Evolutionary conservation across 2,888 invertebrate genomes (phyloP), one percentile per base, ranked within the genome.

Genomic region (Cataglyphis cursor): DNA sequence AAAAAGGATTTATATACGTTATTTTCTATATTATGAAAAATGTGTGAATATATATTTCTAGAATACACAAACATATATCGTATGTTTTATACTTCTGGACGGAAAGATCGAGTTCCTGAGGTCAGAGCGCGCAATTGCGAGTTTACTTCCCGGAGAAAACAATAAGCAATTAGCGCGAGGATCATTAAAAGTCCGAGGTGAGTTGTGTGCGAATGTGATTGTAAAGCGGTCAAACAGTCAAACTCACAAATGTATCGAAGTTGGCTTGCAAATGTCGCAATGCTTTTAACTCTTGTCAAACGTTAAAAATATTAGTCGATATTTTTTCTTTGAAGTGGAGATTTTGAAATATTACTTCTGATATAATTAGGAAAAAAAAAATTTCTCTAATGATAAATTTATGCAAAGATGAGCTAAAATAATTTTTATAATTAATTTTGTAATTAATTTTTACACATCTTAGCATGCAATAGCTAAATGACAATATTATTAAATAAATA

Each of bases 81-180:
- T 6, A 31, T 54, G n/a, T 6, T 73, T 61, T 73, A 72, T 54
- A 12, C 35, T 54, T 38, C 28, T 51, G 38, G n/a, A 38, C 12
- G 28, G 38, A 41, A 41, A 21, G n/a, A 5, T 72, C 12, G 38
- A 41, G 57, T 62, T 72, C 18, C 48, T 64, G 51, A 72, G 73
- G 21, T 76, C 35, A 24, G 35, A 54, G 62, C 38, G 10, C 24
- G 48, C 62, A 73, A 28, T 38, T 51, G 75, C 38, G 48, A 74
- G 81, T 75, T 74, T 28, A 66, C 59, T 82, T 78, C 59, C n/a
- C 24, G 28, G 21, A 18, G 73, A 68, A 81, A 89, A 87, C 84
- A 89, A 89, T 89, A 73, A 86, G 76, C 83, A 75, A 88, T 86
- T 84, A 88, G 80, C 54, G 44, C 62, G n/a, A 51, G 83, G 81